Conservation (phyloP, 92 coral and sea anemone species). For the Porites cylindrica region DNA sequence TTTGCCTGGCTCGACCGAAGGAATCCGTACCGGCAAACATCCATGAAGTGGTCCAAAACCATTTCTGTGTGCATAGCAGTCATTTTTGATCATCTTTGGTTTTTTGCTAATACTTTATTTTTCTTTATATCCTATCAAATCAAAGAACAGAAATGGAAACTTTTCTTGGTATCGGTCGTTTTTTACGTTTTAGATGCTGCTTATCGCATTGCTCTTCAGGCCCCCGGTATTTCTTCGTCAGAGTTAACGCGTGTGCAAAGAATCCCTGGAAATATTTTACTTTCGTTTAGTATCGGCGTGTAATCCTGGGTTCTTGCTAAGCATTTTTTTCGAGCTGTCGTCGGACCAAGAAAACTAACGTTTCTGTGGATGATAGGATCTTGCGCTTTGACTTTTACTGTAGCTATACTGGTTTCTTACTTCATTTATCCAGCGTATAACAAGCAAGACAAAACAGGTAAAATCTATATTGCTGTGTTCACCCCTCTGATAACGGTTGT, state of each 20-base stretch:
- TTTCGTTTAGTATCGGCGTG: neutral
- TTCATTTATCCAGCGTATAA: slow-evolving; percentile 12
- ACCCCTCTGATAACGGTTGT: slow-evolving; percentile 10
- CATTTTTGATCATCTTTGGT: neutral
- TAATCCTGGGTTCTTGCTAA: neutral
- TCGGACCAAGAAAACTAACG: neutral
- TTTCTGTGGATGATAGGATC: neutral
- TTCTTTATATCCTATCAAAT: neutral
- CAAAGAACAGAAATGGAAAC: neutral
- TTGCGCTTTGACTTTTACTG: neutral
- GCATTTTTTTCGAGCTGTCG: neutral
- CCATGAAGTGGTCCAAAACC: neutral
- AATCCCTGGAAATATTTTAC: neutral
- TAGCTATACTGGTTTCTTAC: neutral
- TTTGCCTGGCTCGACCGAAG: no score
- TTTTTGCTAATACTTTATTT: neutral
- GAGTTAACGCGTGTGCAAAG: neutral
- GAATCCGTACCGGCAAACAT: no score
- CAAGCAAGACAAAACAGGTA: slow-evolving; percentile 16
- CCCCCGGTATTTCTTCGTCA: neutral
- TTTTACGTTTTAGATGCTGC: neutral
- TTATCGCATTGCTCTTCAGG: slow-evolving; percentile 12
- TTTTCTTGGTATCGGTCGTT: neutral
- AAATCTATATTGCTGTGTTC: slow-evolving; percentile 10
- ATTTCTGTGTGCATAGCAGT: neutral